A percentile compares a stretch with the other conserved stretches of the same genome.
Evolutionary conservation across 2,888 invertebrate species (phyloP).

Genomic region (Hypsopygia costalis): DNA sequence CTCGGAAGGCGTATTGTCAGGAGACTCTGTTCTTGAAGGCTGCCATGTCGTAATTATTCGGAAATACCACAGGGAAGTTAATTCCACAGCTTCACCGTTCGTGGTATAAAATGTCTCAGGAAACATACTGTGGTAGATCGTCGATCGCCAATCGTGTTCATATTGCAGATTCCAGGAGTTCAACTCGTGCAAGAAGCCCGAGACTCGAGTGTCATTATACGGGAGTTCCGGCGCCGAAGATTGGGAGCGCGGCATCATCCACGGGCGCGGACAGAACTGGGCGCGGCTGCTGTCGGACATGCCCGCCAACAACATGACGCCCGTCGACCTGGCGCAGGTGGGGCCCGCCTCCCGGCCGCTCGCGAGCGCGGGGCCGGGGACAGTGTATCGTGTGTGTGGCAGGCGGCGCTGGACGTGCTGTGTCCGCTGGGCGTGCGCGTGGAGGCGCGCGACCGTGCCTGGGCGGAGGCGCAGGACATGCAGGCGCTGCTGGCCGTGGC

Average conservation of each 20-base stretch:
- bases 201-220: constrained; percentile 22
- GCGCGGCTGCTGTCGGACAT: constrained; percentile 86
- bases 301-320: constrained; percentile 90
- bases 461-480: constrained; percentile 84
- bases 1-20: no score
- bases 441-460: constrained; percentile 80
- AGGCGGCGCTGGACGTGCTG: constrained; percentile 80
- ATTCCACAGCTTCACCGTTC: no score
- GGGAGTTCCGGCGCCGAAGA: constrained; percentile 12
- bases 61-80: no score
- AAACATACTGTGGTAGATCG: no score
- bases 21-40: no score
- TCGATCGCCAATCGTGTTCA: no score
- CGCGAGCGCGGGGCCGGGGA: no score
- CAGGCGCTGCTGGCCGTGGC: constrained; percentile 82
- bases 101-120: no score
- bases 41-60: no score
- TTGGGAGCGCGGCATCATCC: constrained; percentile 82
- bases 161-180: constrained; percentile 64
- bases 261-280: constrained; percentile 88
- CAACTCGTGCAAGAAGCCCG: constrained; percentile 32
- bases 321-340: constrained; percentile 84
- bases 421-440: constrained; percentile 79
- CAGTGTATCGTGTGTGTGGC: no score
- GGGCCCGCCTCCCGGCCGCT: no score